Percentiles rank a stretch among this genome's conserved stretches.
phyloP scores from a whole-genome alignment of 2,797 vertebrate species.

The Euthynnus affinis region DNA sequence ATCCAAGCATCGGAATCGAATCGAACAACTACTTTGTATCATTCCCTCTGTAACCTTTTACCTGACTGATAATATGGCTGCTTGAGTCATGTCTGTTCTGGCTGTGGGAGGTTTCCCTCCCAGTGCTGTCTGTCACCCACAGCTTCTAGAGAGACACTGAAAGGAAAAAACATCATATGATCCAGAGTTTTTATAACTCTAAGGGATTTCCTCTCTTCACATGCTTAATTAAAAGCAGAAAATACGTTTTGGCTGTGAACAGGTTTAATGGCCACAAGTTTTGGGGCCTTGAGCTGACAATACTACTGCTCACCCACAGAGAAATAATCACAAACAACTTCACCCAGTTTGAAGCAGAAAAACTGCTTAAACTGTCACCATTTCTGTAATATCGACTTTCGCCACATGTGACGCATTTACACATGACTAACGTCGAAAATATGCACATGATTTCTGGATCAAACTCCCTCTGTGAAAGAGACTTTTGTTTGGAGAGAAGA shows the following conservation, averaged over 20 bases:
- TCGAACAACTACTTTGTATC: not conserved
- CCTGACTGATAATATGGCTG: not conserved
- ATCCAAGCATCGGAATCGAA: too few species aligned
- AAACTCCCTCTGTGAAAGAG: slow-evolving; percentile 26
- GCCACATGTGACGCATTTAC: not conserved
- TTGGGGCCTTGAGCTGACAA: too few species aligned
- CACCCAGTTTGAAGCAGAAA: not conserved
- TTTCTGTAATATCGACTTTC: too few species aligned
- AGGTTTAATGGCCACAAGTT: not conserved
- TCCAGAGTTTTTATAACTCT: not conserved
- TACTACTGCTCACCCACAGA: not conserved
- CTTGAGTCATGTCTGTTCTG: not conserved
- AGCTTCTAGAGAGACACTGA: not conserved
- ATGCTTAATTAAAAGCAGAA: too few species aligned
- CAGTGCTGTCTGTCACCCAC: not conserved
- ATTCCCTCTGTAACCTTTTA: not conserved
- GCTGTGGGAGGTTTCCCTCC: too few species aligned
- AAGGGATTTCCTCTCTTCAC: not conserved
- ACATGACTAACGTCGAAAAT: not conserved
- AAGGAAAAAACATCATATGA: not conserved
- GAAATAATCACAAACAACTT: not conserved
- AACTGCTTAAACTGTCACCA: too few species aligned
- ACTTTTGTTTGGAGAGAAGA: slow-evolving; percentile 44
- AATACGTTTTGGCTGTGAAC: not conserved
- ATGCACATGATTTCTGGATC: not conserved